Conservation (phyloP, 2,888 invertebrate species). For the Epinotia nisella region DNA sequence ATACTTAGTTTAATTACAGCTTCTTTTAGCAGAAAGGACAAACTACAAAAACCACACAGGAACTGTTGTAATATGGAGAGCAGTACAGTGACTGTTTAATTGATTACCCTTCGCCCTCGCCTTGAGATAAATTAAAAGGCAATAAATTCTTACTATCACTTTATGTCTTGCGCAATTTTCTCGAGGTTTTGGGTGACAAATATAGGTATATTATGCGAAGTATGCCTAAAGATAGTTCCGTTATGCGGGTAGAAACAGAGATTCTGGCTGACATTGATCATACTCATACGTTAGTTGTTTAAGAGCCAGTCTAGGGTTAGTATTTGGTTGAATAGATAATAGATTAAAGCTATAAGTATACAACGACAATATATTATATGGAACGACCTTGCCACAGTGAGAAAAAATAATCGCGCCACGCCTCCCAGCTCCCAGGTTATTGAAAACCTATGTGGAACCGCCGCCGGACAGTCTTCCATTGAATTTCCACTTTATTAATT, state of each 20-base stretch:
- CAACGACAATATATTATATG: too few species aligned
- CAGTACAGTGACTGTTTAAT: constrained; percentile 43
- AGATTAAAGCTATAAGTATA: too few species aligned
- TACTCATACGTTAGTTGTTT: background rate
- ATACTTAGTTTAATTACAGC: constrained; percentile 20
- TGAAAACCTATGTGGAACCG: background rate
- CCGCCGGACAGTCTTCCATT: background rate
- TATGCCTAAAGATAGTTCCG: background rate
- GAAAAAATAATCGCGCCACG: background rate
- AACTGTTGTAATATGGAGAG: constrained; percentile 37
- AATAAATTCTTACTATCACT: constrained; percentile 42
- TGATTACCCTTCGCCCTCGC: constrained; percentile 42
- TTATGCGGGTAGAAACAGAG: background rate
- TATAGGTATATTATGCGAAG: constrained; percentile 2
- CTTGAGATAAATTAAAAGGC: constrained; percentile 44
- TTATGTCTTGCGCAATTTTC: constrained; percentile 30
- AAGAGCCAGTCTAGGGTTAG: too few species aligned
- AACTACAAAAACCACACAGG: constrained; percentile 18
- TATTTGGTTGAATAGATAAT: too few species aligned
- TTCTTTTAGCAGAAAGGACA: background rate
- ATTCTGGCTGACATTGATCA: background rate
- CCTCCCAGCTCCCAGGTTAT: background rate
- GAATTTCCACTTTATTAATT: background rate
- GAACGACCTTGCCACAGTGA: too few species aligned
- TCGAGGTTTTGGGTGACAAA: constrained; percentile 33